These are phyloP conservation scores for Drosophila crucigera DNA, from an alignment of 2,888 invertebrate species.

Conservation along the genomic window DNA sequence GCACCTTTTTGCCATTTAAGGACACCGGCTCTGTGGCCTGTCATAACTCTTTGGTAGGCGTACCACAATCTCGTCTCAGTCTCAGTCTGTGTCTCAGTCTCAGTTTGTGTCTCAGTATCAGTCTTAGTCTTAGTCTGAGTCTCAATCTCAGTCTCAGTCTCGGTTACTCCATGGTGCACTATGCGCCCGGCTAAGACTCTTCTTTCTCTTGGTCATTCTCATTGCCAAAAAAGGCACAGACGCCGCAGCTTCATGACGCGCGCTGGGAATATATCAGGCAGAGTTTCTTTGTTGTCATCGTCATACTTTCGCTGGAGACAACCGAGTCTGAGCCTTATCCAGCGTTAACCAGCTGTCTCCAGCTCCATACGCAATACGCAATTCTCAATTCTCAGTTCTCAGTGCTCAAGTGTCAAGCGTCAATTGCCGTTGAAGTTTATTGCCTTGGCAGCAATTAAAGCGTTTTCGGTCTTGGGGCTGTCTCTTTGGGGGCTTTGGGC, in stretches of 20 bases:
- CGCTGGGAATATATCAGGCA: conserved; percentile 69
- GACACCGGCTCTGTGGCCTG: conserved; percentile 64
- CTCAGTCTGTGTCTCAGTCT: conserved; percentile 1
- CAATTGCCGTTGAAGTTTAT: conserved; percentile 80
- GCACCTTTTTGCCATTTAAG: conserved; percentile 68
- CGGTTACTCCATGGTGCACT: conserved; percentile 47
- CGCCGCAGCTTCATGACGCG: conserved; percentile 79
- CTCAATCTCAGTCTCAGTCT: conserved; percentile 10
- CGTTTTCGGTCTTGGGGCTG: conserved; percentile 36
- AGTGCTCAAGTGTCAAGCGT: conserved; percentile 73
- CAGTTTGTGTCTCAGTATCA: neutral
- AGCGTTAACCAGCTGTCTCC: conserved; percentile 18
- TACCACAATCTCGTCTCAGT: conserved; percentile 32
- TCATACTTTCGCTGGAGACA: conserved; percentile 71
- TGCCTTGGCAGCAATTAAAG: conserved; percentile 79
- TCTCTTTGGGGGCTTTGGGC: conserved; percentile 41
- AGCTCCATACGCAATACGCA: conserved; percentile 1
- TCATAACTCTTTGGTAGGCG: conserved; percentile 76
- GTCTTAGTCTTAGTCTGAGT: conserved; percentile 1
- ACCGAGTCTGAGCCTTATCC: conserved; percentile 6
- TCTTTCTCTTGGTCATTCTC: conserved; percentile 43
- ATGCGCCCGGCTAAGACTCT: conserved; percentile 39
- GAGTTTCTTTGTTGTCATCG: conserved; percentile 28
- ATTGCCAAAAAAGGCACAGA: conserved; percentile 75
- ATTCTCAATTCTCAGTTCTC: conserved; percentile 38